Percentiles rank a stretch among this genome's conserved stretches.
Evolutionary conservation across 2,113 vertebrate genomes (phyloP).

Genomic region (Clupea harengus): DNA sequence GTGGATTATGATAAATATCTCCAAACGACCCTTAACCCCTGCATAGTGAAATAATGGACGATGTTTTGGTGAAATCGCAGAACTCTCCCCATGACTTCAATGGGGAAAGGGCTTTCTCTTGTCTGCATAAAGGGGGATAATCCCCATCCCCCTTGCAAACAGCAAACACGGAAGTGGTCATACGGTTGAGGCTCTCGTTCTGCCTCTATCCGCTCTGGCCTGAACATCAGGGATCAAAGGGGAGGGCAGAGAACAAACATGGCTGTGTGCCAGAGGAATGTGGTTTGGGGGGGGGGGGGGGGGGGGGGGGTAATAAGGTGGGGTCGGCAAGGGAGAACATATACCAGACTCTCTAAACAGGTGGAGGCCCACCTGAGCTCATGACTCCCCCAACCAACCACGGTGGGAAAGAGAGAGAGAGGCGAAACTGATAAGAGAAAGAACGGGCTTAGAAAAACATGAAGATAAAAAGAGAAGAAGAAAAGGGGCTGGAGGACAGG

Average conservation of each 20-base stretch:
- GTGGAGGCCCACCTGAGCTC: slow-evolving; percentile 34
- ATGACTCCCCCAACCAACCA: neutral
- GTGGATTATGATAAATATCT: too few species aligned
- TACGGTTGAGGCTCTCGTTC: too few species aligned
- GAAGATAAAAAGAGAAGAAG: neutral
- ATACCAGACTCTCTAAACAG: slow-evolving; percentile 17
- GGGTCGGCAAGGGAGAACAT: neutral
- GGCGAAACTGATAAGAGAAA: neutral
- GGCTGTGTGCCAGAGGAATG: slow-evolving; percentile 37
- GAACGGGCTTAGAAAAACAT: neutral
- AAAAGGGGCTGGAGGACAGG: neutral
- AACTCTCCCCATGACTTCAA: too few species aligned
- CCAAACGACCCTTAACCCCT: too few species aligned
- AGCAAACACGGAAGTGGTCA: too few species aligned
- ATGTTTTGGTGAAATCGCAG: too few species aligned
- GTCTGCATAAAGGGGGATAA: too few species aligned
- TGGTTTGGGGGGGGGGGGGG: neutral
- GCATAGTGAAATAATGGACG: too few species aligned
- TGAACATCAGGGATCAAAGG: neutral
- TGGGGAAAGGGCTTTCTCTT: too few species aligned
- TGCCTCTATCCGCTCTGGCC: too few species aligned
- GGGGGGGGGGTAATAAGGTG: neutral
- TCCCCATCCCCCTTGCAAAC: too few species aligned
- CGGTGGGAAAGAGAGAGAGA: neutral
- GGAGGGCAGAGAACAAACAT: slow-evolving; percentile 28